These are phyloP conservation scores for Tolypeutes matacus DNA, from an alignment of 2,797 vertebrate species.

Conservation along the genomic window DNA sequence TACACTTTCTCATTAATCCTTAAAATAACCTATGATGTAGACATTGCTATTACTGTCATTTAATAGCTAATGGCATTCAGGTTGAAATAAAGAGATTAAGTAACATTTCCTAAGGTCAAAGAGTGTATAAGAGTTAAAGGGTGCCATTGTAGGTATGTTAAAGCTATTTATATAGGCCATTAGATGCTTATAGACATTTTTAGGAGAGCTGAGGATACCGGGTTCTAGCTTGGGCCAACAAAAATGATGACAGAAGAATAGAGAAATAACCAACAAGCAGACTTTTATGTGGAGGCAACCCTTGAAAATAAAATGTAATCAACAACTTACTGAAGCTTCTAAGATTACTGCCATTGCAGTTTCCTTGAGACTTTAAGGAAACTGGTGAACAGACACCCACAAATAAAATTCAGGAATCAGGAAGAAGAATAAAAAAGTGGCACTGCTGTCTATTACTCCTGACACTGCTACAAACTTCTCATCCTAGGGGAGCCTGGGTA, in stretches of 20 bases:
- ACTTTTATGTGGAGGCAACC: background rate
- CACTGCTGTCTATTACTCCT: background rate
- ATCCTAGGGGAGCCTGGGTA: background rate
- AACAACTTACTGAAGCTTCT: background rate
- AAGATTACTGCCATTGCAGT: background rate
- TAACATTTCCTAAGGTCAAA: background rate
- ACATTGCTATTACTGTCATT: background rate
- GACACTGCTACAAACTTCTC: background rate
- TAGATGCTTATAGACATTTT: background rate
- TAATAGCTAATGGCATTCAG: background rate
- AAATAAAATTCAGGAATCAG: background rate
- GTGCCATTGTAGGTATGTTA: background rate
- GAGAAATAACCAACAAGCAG: background rate
- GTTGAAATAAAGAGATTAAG: background rate
- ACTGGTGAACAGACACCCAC: background rate
- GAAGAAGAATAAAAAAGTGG: background rate
- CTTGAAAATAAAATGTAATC: background rate
- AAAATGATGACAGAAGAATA: background rate
- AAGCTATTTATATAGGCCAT: background rate
- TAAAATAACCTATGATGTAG: background rate
- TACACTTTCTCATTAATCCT: background rate
- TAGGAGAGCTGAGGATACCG: background rate
- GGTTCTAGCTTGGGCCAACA: background rate
- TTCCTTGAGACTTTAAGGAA: background rate
- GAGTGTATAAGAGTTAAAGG: background rate